Conservation (phyloP, 1,140 invertebrate species). For the Diachasma alloeum region DNA sequence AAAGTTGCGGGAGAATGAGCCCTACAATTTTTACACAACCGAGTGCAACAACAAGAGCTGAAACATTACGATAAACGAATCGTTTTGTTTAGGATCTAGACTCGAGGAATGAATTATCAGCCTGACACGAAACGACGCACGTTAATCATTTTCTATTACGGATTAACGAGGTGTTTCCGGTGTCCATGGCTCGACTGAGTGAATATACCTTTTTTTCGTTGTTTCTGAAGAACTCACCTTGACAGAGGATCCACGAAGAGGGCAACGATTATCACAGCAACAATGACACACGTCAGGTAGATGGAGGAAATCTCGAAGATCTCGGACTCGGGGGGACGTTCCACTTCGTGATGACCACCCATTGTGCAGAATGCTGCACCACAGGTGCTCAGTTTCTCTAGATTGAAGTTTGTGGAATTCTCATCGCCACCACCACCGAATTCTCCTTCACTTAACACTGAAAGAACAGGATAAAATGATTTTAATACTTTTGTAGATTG, state of each 20-base stretch:
- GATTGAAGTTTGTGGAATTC: constrained; percentile 53
- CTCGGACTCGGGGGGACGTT: constrained; percentile 81
- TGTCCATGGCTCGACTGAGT: background rate
- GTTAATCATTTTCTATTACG: background rate
- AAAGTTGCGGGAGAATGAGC: background rate
- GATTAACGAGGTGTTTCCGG: background rate
- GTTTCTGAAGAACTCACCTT: constrained; percentile 66
- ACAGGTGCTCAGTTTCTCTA: constrained; percentile 71
- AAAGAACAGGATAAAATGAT: constrained; percentile 30
- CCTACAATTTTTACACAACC: background rate
- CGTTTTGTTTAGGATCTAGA: background rate
- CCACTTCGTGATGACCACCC: constrained; percentile 70
- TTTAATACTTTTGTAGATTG: no score
- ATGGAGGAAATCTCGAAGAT: constrained; percentile 89
- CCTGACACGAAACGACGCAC: background rate
- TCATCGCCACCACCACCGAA: constrained; percentile 62
- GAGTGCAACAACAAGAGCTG: no score
- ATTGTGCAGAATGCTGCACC: constrained; percentile 86
- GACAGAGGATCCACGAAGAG: constrained; percentile 89
- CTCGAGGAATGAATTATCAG: background rate
- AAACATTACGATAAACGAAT: background rate
- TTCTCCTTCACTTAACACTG: constrained; percentile 80
- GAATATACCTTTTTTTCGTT: constrained; percentile 2
- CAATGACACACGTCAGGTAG: constrained; percentile 84
- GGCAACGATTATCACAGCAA: constrained; percentile 86